Conservation (phyloP, 2,797 vertebrate genomes). For the Carapus acus region DNA sequence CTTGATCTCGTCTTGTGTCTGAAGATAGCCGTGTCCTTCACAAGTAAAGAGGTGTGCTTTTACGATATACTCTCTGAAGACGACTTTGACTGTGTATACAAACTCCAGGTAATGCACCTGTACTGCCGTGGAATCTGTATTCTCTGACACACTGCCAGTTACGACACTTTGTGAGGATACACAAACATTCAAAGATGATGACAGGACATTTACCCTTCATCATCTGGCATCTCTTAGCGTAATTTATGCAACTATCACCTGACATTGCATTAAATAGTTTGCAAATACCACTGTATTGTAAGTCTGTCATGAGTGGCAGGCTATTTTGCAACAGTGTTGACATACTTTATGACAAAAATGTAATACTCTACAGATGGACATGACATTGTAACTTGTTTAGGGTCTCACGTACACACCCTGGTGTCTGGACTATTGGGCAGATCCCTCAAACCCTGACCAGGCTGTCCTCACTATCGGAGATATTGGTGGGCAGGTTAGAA, state of each 20-base stretch:
- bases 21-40: constrained; percentile 78
- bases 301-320: too few relatives aligned
- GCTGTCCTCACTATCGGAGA: constrained; percentile 76
- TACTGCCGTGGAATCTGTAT: too few relatives aligned
- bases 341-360: not conserved
- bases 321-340: too few relatives aligned
- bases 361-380: not conserved
- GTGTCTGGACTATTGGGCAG: constrained; percentile 75
- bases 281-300: too few relatives aligned
- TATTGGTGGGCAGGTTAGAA: constrained; percentile 71
- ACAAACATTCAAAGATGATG: too few relatives aligned
- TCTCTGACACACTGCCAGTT: not conserved
- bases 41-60: constrained; percentile 80
- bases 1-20: not conserved
- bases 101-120: constrained; percentile 58
- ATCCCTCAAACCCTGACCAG: constrained; percentile 65
- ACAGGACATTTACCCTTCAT: too few relatives aligned
- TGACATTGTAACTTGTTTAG: constrained; percentile 25
- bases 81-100: constrained; percentile 74
- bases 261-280: too few relatives aligned
- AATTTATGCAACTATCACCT: too few relatives aligned
- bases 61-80: constrained; percentile 74
- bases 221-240: too few relatives aligned
- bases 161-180: too few relatives aligned
- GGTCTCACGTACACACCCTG: constrained; percentile 71